Evolutionary conservation across 2,888 invertebrate genomes (phyloP).

Genomic region (Lasioglossum calceatum): DNA sequence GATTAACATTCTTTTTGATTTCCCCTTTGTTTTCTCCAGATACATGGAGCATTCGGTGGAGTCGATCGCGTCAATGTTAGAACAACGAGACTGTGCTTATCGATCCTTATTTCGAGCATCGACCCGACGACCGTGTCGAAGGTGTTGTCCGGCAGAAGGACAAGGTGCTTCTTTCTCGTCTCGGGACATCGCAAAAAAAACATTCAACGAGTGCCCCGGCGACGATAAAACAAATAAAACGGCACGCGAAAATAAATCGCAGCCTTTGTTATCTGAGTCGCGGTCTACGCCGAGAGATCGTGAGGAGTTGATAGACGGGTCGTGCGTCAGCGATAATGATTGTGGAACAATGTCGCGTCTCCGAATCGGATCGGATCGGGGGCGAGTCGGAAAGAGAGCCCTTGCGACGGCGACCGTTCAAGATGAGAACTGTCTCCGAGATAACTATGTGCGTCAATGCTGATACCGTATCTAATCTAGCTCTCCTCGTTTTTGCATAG

Average conservation of each 20-base stretch:
- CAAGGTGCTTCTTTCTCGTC: not conserved
- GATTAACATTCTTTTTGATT: not conserved
- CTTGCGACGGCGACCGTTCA: not conserved
- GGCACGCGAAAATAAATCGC: conserved; percentile 17
- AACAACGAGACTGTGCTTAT: not conserved
- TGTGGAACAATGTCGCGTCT: conserved; percentile 42
- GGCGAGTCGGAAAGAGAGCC: conserved; percentile 26
- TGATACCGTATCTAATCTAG: conserved; percentile 76
- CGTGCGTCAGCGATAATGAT: conserved; percentile 65
- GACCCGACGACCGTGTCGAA: not conserved
- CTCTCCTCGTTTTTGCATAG: conserved; percentile 41
- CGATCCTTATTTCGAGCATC: not conserved
- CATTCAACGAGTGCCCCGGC: not conserved
- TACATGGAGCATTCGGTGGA: not conserved
- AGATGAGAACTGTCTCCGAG: conserved; percentile 38
- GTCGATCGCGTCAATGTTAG: not conserved
- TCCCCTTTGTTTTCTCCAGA: not conserved
- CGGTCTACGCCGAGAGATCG: conserved; percentile 17
- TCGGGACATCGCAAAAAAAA: not conserved
- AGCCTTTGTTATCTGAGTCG: conserved; percentile 23
- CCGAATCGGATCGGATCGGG: conserved; percentile 25
- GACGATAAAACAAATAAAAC: not conserved
- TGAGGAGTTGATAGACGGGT: conserved; percentile 35
- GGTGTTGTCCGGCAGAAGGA: not conserved
- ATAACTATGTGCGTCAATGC: conserved; percentile 75